phyloP scores from a whole-genome alignment of 1,140 invertebrate genomes.

The Himalopsyche phryganea region DNA sequence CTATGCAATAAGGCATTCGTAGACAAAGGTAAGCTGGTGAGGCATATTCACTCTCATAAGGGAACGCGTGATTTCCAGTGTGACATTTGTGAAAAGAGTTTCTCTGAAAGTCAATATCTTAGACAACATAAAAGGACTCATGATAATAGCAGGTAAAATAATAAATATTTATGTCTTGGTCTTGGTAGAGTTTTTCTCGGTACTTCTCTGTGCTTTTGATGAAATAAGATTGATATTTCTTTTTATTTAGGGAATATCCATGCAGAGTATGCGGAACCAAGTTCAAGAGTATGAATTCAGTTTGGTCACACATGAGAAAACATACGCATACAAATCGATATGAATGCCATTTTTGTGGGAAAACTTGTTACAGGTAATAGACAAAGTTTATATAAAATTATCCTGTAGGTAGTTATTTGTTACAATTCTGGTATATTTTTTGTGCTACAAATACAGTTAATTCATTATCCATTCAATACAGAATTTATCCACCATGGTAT shows the following conservation, averaged over 20 bases:
- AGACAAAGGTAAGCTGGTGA: conserved; percentile 30
- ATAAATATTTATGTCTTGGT: background rate
- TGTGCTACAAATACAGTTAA: too few relatives aligned
- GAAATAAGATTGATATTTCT: too few relatives aligned
- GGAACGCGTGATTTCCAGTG: conserved; percentile 29
- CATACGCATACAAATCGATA: conserved; percentile 33
- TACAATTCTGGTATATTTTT: too few relatives aligned
- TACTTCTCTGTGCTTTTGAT: too few relatives aligned
- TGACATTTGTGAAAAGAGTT: conserved; percentile 31
- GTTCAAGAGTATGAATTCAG: conserved; percentile 34
- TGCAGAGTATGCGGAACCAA: conserved; percentile 29
- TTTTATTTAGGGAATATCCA: conserved; percentile 27
- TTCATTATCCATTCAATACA: too few relatives aligned
- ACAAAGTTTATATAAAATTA: too few relatives aligned
- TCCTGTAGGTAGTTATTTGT: too few relatives aligned
- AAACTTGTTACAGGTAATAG: conserved; percentile 31
- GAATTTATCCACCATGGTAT: too few relatives aligned
- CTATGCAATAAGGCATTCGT: conserved; percentile 33
- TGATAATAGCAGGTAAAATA: conserved; percentile 25
- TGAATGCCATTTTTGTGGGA: conserved; percentile 34
- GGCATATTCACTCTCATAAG: conserved; percentile 29
- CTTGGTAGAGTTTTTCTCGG: too few relatives aligned
- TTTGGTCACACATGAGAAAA: conserved; percentile 33
- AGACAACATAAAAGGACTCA: conserved; percentile 31
- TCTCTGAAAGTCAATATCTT: conserved; percentile 32